Base-by-base conservation (phyloP, 2,888 invertebrate species). In the Phalera bucephala region DNA sequence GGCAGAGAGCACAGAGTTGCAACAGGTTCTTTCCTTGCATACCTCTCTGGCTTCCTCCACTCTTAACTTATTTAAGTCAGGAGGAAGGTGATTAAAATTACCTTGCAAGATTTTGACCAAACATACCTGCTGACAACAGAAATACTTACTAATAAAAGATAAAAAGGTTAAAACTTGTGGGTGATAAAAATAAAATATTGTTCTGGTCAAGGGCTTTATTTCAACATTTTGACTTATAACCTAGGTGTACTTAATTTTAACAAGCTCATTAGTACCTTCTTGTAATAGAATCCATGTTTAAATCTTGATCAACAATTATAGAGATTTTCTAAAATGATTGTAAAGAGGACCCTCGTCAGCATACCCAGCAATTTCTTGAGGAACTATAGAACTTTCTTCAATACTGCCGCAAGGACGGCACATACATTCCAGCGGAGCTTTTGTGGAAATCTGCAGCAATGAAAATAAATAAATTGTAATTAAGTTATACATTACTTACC, bases 351-450 rank as follows among this genome's bases (percentile, higher is more conserved):
- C 94, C 83, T 96, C 96, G 50, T 96, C 95, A 4, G 94, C 91
- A 69, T 95, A 96, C 23, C 95, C 95, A 32, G 95, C 95, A 25
- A 97, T 94, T 91, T 97, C 97, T 85, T 97, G 97, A 1, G 97
- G 97, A 44, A 97, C 91, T 27, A 97, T 94, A 1, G 96, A 92
- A 61, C 94, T 95, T 80, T 97, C 96, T 72, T 97, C 97, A 3
- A 97, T 93, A 8, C 94, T 94, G 0, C 96, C 96, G 76, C 97
- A 97, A 0, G 97, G 97, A 20, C 97, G 93, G 69, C 97, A 97
- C 97, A 97, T 97, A 68, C 97, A 97, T 74, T 97, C 97, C 33
- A 97, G 79, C 0, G 97, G 97, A 8, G 97, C 97, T 79, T 97
- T 96, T 3, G 97, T 97, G n/a, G 94, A 93, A 1, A 97, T 95